Evolutionary conservation across 2,113 vertebrate species (phyloP).

Genomic region (Sinocyclocheilus rhinocerous): DNA sequence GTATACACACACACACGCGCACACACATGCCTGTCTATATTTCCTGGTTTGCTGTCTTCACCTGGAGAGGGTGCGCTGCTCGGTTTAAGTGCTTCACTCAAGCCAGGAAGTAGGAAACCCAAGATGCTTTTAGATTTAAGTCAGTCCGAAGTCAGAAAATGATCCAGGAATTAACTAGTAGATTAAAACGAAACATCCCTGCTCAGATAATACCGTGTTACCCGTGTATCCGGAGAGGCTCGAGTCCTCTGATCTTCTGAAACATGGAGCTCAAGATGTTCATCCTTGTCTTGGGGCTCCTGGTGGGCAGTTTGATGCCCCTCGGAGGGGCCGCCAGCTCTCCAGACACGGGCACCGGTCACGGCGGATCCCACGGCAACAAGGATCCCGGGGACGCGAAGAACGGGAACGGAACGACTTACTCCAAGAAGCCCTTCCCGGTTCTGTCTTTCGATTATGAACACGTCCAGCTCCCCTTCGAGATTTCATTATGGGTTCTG

Average conservation of each 20-base stretch:
- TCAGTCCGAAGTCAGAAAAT: not conserved
- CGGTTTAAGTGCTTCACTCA: not conserved
- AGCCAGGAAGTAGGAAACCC: slow-evolving; percentile 20
- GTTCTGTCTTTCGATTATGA: slow-evolving; percentile 84
- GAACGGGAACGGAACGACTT: too few relatives aligned
- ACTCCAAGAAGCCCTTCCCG: slow-evolving; percentile 82
- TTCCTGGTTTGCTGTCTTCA: slow-evolving; percentile 1
- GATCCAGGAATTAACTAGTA: not conserved
- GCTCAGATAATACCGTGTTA: not conserved
- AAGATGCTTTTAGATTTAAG: not conserved
- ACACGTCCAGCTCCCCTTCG: slow-evolving; percentile 82
- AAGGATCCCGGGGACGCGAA: too few relatives aligned
- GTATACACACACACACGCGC: too few relatives aligned
- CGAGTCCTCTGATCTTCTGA: not conserved
- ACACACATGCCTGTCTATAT: not conserved
- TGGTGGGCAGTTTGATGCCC: slow-evolving; percentile 49
- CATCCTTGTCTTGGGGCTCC: slow-evolving; percentile 59
- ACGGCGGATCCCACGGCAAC: too few relatives aligned
- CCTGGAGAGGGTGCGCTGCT: not conserved
- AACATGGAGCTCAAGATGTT: slow-evolving; percentile 51
- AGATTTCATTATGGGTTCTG: slow-evolving; percentile 92
- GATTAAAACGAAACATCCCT: not conserved
- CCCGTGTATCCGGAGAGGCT: not conserved
- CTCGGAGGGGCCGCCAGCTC: slow-evolving; percentile 51
- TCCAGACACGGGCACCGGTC: slow-evolving; percentile 28